Evolutionary conservation across 2,888 invertebrate species (phyloP), one percentile per base, ranked within the genome.

Genomic region (Drosophila leonis): DNA sequence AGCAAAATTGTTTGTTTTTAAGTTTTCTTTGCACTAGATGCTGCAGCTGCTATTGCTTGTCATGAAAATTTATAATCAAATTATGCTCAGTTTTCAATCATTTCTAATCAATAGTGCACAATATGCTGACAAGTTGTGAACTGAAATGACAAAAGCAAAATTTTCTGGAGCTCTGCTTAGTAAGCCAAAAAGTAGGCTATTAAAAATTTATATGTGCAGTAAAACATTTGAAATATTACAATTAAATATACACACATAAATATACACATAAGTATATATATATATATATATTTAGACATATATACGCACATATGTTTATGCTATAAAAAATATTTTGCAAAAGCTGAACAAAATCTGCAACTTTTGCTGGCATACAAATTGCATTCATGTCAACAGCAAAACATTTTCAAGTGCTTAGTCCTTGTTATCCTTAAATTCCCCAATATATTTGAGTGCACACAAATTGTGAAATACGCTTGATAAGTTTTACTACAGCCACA

Each of bases 401-500:
- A 18, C 41, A 42, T 20, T 10, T 10, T 1, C 20, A 27, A 27
- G 27, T 27, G n/a, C n/a, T n/a, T n/a, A n/a, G n/a, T 27, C 4
- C 0, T 9, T 9, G 5, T 15, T 27, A 27, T 27, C 20, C 31
- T 2, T 12, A 7, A 3, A 7, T 18, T n/a, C 4, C 3, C 6
- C 0, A 3, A 12, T 31, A 12, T 12, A 33, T 49, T 15, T 9
- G 1, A 52, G 9, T 52, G 37, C 35, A 8, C 24, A 5, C 5
- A n/a, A 37, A 52, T 35, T 52, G 15, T 33, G 13, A 52, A 35
- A 52, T 35, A 20, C 33, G 20, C 35, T 15, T 24, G 9, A 35
- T 52, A 20, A 37, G 29, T 49, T 44, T 27, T 44, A 55, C 52
- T 62, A 56, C 63, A 75, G 82, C 80, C 80, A 80, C 80, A 78